A percentile compares a stretch with the other conserved stretches of the same genome.
These are phyloP conservation scores for Fragum sueziense DNA, from an alignment of 2,888 invertebrate species.

Conservation along the genomic window DNA sequence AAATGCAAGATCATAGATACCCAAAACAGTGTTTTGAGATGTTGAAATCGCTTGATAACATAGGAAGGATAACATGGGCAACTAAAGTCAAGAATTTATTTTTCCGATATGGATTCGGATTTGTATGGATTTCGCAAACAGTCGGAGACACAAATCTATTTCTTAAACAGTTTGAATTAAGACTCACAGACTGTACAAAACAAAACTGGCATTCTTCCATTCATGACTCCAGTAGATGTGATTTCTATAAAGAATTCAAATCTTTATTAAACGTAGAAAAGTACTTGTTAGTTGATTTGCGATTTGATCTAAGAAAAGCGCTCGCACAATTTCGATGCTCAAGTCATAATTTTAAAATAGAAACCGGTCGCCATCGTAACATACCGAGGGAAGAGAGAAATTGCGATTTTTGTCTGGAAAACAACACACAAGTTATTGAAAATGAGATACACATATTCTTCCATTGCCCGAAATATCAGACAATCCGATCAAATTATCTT, in stretches of 20 bases:
- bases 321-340: background rate
- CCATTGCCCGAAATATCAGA: background rate
- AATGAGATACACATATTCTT: background rate
- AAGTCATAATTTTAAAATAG: conserved; percentile 8
- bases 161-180: conserved; percentile 13
- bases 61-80: conserved; percentile 13
- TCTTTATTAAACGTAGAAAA: conserved; percentile 8
- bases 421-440: background rate
- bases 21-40: conserved; percentile 14
- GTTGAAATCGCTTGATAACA: conserved; percentile 14
- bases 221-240: background rate
- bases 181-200: conserved; percentile 18
- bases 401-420: background rate
- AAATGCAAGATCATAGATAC: conserved; percentile 5
- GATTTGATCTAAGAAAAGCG: background rate
- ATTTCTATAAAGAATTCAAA: conserved; percentile 14
- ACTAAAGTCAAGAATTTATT: conserved; percentile 23
- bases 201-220: conserved; percentile 20
- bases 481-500: background rate
- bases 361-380: background rate
- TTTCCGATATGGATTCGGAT: conserved; percentile 23
- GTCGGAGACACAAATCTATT: conserved; percentile 20
- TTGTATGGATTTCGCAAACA: conserved; percentile 19
- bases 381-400: background rate
- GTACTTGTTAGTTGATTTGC: conserved; percentile 1